Evolutionary conservation across 2,888 invertebrate genomes (phyloP), one percentile per base, ranked within the genome.

Genomic region (Kryphioiulus occultus): DNA sequence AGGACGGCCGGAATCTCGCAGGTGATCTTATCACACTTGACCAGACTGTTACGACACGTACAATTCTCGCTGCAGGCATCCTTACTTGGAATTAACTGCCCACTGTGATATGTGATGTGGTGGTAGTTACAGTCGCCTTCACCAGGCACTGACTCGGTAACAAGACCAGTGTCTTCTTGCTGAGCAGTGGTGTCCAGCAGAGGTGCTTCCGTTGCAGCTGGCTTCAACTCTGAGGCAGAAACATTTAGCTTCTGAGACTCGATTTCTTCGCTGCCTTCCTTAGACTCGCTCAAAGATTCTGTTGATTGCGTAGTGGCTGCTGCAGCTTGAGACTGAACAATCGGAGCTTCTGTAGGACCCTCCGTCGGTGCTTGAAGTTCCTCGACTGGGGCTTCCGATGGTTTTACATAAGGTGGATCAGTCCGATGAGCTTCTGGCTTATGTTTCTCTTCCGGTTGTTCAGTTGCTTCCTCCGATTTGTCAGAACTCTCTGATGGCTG

Each of bases 41-140:
- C 85, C 7, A 89, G 26, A 68, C 89, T 89, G 87, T 86, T 88
- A 15, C 53, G n/a, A 44, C 89, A 89, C 3, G 85, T 42, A 44
- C 89, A 89, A 35, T 88, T 86, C n/a, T 88, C 88, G 9, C 87
- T 87, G 87, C 90, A 90, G n/a, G 88, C 86, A 83, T 89, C 88
- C 17, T 32, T 84, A 22, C 88, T 88, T 0, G 89, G 89, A 42
- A 90, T 88, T 19, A 88, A 42, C 10, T 89, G 88, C 3, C 88
- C 88, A 42, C 89, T 87, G 3, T 68, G 9, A 44, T 89, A 90
- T 19, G 88, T 88, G 35, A 87, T 85, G 12, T 88, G 89, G 44
- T 89, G 86, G 17, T 88, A 85, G 10, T 88, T 83, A 87, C 90
- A 90, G 78, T 86, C 87, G 42, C 88, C 89, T 87, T 88, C 88